Base-by-base conservation (phyloP, 2,888 invertebrate genomes). In the Apotomis capreana region DNA sequence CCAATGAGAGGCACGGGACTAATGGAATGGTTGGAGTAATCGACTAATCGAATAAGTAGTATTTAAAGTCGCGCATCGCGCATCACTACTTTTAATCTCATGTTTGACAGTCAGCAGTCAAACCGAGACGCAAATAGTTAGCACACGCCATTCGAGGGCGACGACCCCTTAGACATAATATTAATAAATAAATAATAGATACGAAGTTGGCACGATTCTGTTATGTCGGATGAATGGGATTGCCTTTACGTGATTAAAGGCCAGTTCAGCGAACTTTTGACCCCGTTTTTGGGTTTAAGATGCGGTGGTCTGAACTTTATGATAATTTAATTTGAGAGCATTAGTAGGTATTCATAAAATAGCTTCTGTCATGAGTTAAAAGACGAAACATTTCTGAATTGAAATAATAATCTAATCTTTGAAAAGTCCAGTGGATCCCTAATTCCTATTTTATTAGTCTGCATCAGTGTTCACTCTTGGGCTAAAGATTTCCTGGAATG, bases 91-190 rank as follows among this genome's bases (percentile, higher is more conserved):
- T 51, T 58, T 63, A 72, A 68, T 72, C 72, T 72, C 46, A 52
- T 71, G 59, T 72, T 68, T 62, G 68, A 72, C 71, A 68, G 71
- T 62, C 52, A 68, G 63, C 72, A 68, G 68, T 68, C 72, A 72
- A 72, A 37, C 71, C n/a, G 72, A 57, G 63, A 68, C 72, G 58
- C 59, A 72, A 63, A 72, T 72, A 72, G 68, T 72, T 9, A 60
- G 57, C 59, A 12, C 37, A 54, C 68, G 72, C 63, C 72, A 68
- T 52, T 8, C 46, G 26, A 57, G 72, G 72, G 52, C 68, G 62
- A 72, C 54, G 72, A 72, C 68, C 72, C 68, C 68, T 58, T 58
- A 63, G 36, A 72, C 63, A 68, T 68, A 59, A 72, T 63, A 63
- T 68, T 71, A 71, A 62, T 68, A 52, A 71, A 71, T 71, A 68